Evolutionary conservation across 64 coral and sea anemone genomes (phyloP), one percentile per base, ranked within the genome.

Genomic region (Stichodactyla helianthus): DNA sequence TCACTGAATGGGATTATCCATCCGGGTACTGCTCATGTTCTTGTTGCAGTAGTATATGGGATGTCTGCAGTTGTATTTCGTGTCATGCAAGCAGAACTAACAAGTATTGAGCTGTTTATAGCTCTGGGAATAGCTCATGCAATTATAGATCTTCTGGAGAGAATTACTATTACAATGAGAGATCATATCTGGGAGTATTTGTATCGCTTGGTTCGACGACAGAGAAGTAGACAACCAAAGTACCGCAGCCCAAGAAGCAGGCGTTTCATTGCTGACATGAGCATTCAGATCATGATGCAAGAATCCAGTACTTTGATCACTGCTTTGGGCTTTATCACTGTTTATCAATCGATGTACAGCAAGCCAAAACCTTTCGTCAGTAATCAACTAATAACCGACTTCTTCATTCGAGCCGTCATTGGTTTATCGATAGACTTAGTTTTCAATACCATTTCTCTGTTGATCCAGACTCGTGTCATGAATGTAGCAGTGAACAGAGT

Each of bases 21-120:
- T 82, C 87, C 93, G 50, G 93, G 93, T 52, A 55, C 84, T 1
- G 31, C 87, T 0, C 26, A 92, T 77, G 86, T 92, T 82, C 56
- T 95, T 19, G 64, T 89, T 16, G 61, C 82, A 50, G 59, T 62
- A 44, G 35, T 92, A 4, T 95, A 95, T 61, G 77, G 82, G n/a
- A 82, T 59, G n/a, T 74, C 89, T 67, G 93, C 89, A 7, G 27
- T 91, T 23, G 93, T 95, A 6, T 88, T 94, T 26, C 88, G 93
- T 15, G 82, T 94, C 23, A 94, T 94, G 93, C 93, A 94, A 63
- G 88, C 93, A 14, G 89, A 94, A 15, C 53, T 94, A 54, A 91
- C 82, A 14, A 91, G 52, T 50, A 90, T 94, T 81, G 50, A 14
- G 20, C 67, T 88, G 0, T 94, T 88, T 83, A 57, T 87, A 74